Percentiles rank a stretch among this genome's conserved stretches.
phyloP scores from a whole-genome alignment of 1,140 invertebrate species.

The Dinoponera quadriceps region DNA sequence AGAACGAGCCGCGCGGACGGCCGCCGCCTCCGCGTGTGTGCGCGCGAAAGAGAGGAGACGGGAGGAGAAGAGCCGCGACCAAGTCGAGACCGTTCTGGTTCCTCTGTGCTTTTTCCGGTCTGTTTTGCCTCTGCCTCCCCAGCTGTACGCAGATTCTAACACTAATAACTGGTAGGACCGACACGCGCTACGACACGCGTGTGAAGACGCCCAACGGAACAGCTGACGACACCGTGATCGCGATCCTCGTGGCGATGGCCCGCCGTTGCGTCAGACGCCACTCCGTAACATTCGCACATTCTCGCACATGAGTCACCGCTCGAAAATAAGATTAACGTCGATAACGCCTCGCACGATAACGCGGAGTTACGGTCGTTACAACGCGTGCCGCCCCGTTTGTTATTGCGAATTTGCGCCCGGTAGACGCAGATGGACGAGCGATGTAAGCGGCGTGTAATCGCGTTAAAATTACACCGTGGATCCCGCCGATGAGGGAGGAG shows the following conservation, averaged over 20 bases:
- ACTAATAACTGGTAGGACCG: conserved; percentile 54
- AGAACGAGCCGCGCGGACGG: conserved; percentile 55
- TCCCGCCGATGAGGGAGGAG: no score
- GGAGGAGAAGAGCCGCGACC: conserved; percentile 68
- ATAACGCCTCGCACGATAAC: neutral
- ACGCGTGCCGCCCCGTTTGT: neutral
- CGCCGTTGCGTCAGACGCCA: conserved; percentile 52
- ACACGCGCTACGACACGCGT: neutral
- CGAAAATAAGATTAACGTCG: conserved; percentile 40
- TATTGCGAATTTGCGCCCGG: neutral
- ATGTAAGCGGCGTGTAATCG: neutral
- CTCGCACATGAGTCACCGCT: conserved; percentile 26
- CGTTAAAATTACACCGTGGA: neutral
- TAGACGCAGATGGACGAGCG: neutral
- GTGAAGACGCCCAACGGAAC: conserved; percentile 38
- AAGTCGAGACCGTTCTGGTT: conserved; percentile 66
- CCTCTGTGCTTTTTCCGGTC: conserved; percentile 69
- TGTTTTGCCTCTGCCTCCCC: conserved; percentile 66
- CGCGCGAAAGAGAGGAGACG: conserved; percentile 57
- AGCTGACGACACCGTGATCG: conserved; percentile 58
- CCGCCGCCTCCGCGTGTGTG: conserved; percentile 35
- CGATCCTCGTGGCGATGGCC: conserved; percentile 35
- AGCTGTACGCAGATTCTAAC: conserved; percentile 68
- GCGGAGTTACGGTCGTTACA: no score
- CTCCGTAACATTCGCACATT: conserved; percentile 42